Evolutionary conservation across 1,140 invertebrate species (phyloP).

Genomic region (Cydia amplana): DNA sequence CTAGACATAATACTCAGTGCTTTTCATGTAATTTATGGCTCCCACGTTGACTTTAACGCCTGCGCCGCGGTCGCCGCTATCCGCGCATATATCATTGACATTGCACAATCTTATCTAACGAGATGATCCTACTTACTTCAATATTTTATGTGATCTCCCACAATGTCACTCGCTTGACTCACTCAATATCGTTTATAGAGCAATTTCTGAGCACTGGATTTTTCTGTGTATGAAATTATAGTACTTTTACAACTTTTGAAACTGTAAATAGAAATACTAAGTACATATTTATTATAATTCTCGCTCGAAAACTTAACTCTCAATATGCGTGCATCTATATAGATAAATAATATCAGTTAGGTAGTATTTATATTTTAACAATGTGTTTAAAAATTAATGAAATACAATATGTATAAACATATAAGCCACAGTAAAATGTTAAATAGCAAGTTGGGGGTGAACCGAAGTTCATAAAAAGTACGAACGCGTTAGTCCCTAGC

Average conservation of each 20-base stretch:
- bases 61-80: background rate
- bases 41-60: background rate
- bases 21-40: constrained; percentile 12
- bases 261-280: background rate
- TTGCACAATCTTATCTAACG: constrained; percentile 25
- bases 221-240: background rate
- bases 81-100: constrained; percentile 2
- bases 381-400: no score
- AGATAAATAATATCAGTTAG: no score
- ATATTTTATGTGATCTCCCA: background rate
- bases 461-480: no score
- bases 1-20: background rate
- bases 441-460: no score
- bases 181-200: background rate
- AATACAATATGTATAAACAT: no score
- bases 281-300: no score
- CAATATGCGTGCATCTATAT: no score
- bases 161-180: background rate
- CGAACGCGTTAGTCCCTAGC: no score
- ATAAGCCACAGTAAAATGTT: no score
- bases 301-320: no score
- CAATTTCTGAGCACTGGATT: background rate
- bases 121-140: constrained; percentile 20
- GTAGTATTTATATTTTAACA: no score
- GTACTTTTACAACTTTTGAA: background rate